Base-by-base conservation (phyloP, 2,888 invertebrate species). In the Leptothorax acervorum region DNA sequence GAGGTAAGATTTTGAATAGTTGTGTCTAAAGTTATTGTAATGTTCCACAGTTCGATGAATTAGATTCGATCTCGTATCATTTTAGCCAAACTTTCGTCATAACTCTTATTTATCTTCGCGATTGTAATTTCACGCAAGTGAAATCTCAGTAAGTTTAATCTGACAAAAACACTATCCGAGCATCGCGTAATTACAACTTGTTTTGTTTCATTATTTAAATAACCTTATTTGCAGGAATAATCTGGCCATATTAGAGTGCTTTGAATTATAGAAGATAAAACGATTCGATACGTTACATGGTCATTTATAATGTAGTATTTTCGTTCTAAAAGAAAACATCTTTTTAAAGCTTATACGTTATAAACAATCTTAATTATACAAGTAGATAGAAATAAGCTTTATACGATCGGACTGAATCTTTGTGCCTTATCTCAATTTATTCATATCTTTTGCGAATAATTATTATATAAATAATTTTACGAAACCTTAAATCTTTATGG, bases 141-240 rank as follows among this genome's bases (percentile, higher is more conserved):
- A 53, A 68, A 62, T 62, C 57, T 51, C 55, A 75, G 84, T 75
- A 78, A 85, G 79, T 86, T 88, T 76, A 70, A 86, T 86, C 78
- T 82, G 71, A 45, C 83, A 85, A 86, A 83, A 85, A 84, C 45
- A 65, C 62, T 71, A 60, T 55, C 31, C 55, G n/a, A 66, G 60
- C 31, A 12, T 45, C 57, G 11, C 39, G 39, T 23, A 79, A 79
- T 71, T 71, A 71, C 15, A 48, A 39, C 3, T 15, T 39, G 18
- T 65, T 28, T 73, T 60, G 5, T 60, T 39, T 39, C 2, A 60
- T 57, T 2, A 28, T 45, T 60, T 62, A 28, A 23, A 73, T 51
- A 73, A 71, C 62, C 8, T 73, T 48, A 48, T 51, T 60, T n/a
- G 42, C 18, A 5, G 31, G 18, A 11, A 9, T 6, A 15, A 63